Evolutionary conservation across 2,888 invertebrate genomes (phyloP).

Genomic region (Lottia gigantea): DNA sequence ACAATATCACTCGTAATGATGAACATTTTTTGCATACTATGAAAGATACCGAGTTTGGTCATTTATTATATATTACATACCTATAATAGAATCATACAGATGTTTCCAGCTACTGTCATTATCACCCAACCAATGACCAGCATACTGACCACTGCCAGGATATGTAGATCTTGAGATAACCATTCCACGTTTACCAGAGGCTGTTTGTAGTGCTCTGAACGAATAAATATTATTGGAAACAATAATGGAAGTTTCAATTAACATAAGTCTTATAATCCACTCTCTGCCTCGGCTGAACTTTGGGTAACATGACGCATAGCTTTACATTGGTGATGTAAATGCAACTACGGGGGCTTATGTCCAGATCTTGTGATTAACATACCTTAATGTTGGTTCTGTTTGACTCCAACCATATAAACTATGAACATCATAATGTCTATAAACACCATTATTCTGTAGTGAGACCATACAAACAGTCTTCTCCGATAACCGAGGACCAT

Average conservation of each 20-base stretch:
- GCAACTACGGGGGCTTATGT: too few species aligned
- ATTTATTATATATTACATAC: constrained; percentile 50
- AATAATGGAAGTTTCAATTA: too few species aligned
- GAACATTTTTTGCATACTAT: too few species aligned
- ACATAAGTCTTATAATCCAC: too few species aligned
- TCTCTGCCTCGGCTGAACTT: too few species aligned
- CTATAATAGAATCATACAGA: constrained; percentile 70
- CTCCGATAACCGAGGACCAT: constrained; percentile 40
- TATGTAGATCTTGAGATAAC: constrained; percentile 73
- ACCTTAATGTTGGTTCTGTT: constrained; percentile 76
- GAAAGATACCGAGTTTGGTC: too few species aligned
- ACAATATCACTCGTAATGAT: too few species aligned
- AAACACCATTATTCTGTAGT: constrained; percentile 63
- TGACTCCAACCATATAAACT: constrained; percentile 72
- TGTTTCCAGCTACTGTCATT: constrained; percentile 55
- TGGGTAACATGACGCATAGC: too few species aligned
- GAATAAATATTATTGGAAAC: background rate
- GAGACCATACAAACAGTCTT: constrained; percentile 58
- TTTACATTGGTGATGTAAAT: too few species aligned
- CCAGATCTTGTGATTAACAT: constrained; percentile 19
- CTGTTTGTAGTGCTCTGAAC: constrained; percentile 47
- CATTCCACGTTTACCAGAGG: constrained; percentile 64
- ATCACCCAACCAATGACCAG: constrained; percentile 63
- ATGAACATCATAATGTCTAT: constrained; percentile 59
- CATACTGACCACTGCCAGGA: constrained; percentile 55